These are phyloP conservation scores for Stenodera caucasica DNA, from an alignment of 2,888 invertebrate genomes.

Conservation along the genomic window DNA sequence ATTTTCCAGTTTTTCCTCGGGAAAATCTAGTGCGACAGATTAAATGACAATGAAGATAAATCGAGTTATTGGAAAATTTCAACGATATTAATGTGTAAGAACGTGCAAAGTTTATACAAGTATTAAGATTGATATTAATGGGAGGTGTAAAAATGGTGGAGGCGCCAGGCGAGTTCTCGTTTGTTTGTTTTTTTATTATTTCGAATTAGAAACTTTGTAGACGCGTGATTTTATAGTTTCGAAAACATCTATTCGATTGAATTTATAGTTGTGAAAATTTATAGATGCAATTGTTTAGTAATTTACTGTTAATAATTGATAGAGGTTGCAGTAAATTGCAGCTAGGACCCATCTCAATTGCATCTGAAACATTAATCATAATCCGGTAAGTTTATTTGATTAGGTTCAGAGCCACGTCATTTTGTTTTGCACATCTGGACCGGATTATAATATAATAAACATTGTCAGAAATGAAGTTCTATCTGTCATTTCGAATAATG, in stretches of 20 bases:
- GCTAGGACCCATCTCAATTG: background rate
- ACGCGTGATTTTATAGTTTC: too few relatives aligned
- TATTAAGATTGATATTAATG: background rate
- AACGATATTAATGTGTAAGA: background rate
- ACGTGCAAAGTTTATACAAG: background rate
- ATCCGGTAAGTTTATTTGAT: background rate
- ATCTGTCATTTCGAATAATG: background rate
- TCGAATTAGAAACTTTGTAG: too few relatives aligned
- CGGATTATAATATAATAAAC: background rate
- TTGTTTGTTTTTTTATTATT: too few relatives aligned
- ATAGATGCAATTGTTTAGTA: background rate
- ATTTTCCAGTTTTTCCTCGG: too few relatives aligned
- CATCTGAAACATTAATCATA: background rate
- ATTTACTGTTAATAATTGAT: background rate
- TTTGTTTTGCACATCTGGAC: background rate
- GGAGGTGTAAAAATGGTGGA: background rate
- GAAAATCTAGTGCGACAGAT: too few relatives aligned
- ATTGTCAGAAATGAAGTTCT: background rate
- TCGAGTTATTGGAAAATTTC: background rate
- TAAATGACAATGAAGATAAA: background rate
- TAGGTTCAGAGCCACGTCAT: background rate
- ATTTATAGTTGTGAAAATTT: too few relatives aligned
- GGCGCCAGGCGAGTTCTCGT: background rate
- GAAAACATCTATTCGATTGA: too few relatives aligned
- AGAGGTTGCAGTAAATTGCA: background rate